Evolutionary conservation across 2,888 invertebrate genomes (phyloP), one percentile per base, ranked within the genome.

Genomic region (Melieria crassipennis): DNA sequence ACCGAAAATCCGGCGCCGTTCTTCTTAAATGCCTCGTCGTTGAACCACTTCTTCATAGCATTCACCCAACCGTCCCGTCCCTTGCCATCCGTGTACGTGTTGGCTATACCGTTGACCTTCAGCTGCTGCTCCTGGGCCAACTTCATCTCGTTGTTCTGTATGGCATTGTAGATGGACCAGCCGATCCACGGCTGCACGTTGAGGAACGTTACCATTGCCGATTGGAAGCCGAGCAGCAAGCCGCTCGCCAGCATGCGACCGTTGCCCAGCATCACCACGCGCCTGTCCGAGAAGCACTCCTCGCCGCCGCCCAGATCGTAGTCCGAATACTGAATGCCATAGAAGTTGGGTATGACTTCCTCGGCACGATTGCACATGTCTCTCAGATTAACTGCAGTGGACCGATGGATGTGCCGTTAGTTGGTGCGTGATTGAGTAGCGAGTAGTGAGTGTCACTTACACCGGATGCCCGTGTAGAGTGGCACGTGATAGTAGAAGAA

Each of bases 401-500:
- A 42, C n/a, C 7, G 6, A 16, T 7, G 4, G 56, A 56, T 56
- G 30, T 9, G 4, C 16, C n/a, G 10, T 55, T 5, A 55, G n/a
- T 55, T 55, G 55, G 11, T 55, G n/a, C n/a, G n/a, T 55, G 10
- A 7, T 7, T 10, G 3, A 45, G 1, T 7, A 2, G 9, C 16
- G 30, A 30, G 30, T 16, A n/a, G 10, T 10, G 3, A 45, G 1
- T 7, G 3, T 5, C 16, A 88, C 91, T 90, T 88, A 94, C 95
- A 87, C 77, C 91, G 89, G 42, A 95, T 91, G 71, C 90, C 90
- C 58, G 91, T 91, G 84, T 91, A 89, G 74, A 87, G 87, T 0
- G 95, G 95, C 77, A 94, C 92, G 81, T 95, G 94, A 82, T 96
- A 95, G 82, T 95, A 95, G 30, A 94, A 87, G 57, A 96, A 89